Percentiles rank a stretch among this genome's conserved stretches.
These are phyloP conservation scores for Rhopalosiphum padi DNA, from an alignment of 1,140 invertebrate genomes.

Conservation along the genomic window DNA sequence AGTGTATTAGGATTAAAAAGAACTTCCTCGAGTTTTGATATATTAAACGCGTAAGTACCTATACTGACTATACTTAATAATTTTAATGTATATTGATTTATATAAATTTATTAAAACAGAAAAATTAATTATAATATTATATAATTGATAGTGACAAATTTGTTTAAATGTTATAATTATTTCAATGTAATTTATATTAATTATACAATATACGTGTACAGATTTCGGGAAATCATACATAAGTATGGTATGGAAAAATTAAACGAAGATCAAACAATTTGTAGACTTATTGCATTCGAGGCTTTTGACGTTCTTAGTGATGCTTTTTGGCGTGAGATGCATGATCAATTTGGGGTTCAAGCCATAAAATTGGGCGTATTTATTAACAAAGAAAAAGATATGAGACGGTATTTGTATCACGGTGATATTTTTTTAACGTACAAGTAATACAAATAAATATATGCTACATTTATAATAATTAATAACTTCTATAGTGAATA, in stretches of 20 bases:
- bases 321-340: conserved; percentile 74
- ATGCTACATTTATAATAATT: not conserved
- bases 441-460: conserved; percentile 63
- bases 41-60: conserved; percentile 40
- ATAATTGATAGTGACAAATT: not conserved
- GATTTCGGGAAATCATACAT: conserved; percentile 20
- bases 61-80: not conserved
- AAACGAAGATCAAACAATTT: not conserved
- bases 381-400: not conserved
- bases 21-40: conserved; percentile 15
- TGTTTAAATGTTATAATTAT: not conserved
- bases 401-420: conserved; percentile 80
- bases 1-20: conserved; percentile 21
- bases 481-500: too few species aligned
- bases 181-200: not conserved
- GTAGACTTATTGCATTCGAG: conserved; percentile 64
- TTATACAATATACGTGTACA: not conserved
- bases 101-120: not conserved
- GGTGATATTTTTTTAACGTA: conserved; percentile 85
- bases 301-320: conserved; percentile 85
- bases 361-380: conserved; percentile 71
- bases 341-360: conserved; percentile 88
- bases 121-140: too few species aligned
- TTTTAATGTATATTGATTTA: not conserved
- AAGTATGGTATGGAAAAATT: conserved; percentile 33